Conservation (phyloP, 2,113 vertebrate species). For the Oreochromis niloticus region DNA sequence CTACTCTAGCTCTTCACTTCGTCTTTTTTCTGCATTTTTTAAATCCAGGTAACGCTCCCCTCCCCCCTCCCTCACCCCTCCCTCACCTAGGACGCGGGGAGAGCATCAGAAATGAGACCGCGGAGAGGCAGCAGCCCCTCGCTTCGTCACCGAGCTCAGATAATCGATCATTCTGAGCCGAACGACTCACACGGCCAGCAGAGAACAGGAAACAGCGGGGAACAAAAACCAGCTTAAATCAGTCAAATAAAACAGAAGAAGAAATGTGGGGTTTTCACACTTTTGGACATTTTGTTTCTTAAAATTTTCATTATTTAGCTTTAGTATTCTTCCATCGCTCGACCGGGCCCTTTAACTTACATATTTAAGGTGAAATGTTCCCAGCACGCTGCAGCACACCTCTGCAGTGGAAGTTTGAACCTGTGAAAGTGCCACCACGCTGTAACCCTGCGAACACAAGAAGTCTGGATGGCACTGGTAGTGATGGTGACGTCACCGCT, state of each 20-base stretch:
- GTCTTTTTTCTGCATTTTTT: not conserved
- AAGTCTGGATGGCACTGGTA: not conserved
- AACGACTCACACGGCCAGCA: not conserved
- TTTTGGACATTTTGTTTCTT: not conserved
- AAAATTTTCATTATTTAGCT: rapidly evolving
- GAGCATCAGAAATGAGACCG: not conserved
- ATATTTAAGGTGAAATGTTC: not conserved
- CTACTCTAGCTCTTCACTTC: slow-evolving; percentile 41
- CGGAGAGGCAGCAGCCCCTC: not conserved
- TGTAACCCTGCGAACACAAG: not conserved
- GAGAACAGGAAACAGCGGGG: not conserved
- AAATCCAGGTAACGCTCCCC: not conserved
- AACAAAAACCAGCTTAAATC: not conserved
- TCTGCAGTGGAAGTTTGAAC: not conserved
- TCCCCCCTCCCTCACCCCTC: not conserved
- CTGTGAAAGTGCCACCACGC: rapidly evolving
- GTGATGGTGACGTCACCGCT: not conserved
- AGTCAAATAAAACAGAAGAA: not conserved
- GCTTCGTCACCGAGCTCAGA: not conserved
- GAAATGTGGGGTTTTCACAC: rapidly evolving
- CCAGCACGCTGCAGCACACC: rapidly evolving
- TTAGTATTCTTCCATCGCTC: rapidly evolving
- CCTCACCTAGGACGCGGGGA: not conserved
- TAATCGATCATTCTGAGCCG: not conserved
- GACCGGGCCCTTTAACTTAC: not conserved